These are phyloP conservation scores for Epinephelus lanceolatus DNA, from an alignment of 2,113 vertebrate genomes.

Conservation along the genomic window DNA sequence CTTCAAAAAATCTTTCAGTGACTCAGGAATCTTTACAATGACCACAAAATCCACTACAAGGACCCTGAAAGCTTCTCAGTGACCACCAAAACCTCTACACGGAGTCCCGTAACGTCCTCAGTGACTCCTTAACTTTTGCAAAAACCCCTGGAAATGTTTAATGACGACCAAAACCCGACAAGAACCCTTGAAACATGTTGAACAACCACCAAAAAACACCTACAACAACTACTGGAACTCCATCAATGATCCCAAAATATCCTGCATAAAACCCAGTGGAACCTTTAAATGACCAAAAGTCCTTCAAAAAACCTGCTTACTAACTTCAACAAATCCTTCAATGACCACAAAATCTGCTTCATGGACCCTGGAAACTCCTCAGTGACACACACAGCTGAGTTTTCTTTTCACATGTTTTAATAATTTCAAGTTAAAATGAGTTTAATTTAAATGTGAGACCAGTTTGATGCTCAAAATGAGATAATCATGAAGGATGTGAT, in stretches of 20 bases:
- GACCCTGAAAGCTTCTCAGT: background rate
- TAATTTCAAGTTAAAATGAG: too few species aligned
- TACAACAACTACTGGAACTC: background rate
- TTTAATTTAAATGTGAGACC: too few species aligned
- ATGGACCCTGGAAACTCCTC: background rate
- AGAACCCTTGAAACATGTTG: too few species aligned
- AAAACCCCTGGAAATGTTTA: too few species aligned
- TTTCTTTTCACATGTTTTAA: background rate
- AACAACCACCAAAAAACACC: background rate
- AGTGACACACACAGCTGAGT: background rate
- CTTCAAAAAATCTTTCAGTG: too few species aligned
- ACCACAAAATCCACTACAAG: background rate
- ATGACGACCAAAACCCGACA: too few species aligned
- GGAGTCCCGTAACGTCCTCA: too few species aligned
- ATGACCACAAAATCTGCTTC: background rate
- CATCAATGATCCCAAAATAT: background rate
- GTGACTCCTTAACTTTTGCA: too few species aligned
- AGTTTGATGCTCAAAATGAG: background rate
- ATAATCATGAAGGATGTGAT: background rate
- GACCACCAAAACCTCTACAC: background rate
- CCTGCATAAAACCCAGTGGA: background rate
- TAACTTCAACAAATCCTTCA: background rate
- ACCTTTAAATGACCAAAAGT: background rate
- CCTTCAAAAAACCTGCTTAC: too few species aligned
- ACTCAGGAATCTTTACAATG: background rate